Conservation (phyloP, 2,113 vertebrate genomes). For the Tyto alba region DNA sequence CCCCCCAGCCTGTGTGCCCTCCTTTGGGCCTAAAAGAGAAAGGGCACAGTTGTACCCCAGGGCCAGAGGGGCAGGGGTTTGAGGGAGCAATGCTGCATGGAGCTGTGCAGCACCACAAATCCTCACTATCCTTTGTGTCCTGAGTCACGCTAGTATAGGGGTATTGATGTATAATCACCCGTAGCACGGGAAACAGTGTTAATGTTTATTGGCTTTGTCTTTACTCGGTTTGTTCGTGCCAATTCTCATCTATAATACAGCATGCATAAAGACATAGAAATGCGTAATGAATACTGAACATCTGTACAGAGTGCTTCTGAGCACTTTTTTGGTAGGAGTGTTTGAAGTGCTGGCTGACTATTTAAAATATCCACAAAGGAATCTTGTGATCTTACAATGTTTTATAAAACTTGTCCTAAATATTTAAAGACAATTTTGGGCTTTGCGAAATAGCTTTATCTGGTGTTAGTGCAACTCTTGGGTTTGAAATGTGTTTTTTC, state of each 20-base stretch:
- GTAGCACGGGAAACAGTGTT: not conserved
- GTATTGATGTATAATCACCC: slow-evolving; percentile 14
- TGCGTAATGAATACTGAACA: slow-evolving; percentile 2
- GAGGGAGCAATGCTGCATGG: not conserved
- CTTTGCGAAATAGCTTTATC: not conserved
- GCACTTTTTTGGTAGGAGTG: not conserved
- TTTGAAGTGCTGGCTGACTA: not conserved
- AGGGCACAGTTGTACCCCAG: fast-evolving
- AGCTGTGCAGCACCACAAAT: not conserved
- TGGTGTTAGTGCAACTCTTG: not conserved
- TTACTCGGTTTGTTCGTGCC: not conserved
- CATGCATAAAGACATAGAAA: slow-evolving; percentile 1
- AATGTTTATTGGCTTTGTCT: slow-evolving; percentile 52
- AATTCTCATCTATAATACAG: slow-evolving; percentile 28
- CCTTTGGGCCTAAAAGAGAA: not conserved
- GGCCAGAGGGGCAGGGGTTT: not conserved
- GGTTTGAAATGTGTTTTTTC: not conserved
- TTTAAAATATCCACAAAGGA: not conserved
- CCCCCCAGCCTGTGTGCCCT: not conserved
- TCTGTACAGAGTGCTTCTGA: not conserved
- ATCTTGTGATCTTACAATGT: not conserved
- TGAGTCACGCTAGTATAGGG: fast-evolving
- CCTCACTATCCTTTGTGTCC: not conserved
- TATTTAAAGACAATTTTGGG: slow-evolving; percentile 2
- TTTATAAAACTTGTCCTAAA: not conserved